Base-by-base conservation (phyloP, 2,113 vertebrate species). In the Bujurquina vittata region DNA sequence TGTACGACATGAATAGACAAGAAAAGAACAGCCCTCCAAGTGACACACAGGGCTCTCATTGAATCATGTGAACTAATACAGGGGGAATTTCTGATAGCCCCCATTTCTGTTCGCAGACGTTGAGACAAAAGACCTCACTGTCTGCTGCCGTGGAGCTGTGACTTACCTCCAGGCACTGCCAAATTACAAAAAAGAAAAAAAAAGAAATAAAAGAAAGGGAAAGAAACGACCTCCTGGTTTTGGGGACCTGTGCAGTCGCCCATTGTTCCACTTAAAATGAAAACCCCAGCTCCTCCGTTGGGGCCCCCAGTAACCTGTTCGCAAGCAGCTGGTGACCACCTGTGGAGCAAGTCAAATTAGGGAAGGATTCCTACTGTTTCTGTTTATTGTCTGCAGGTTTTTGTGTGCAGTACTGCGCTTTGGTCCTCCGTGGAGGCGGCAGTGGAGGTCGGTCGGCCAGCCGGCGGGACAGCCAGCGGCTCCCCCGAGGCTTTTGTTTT, bases 321-420 rank as follows among this genome's bases (percentile, higher is more conserved):
- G 90, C 94, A 94, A 91, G 96, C 96, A 97, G 97, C 97, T 97
- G 97, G 95, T 93, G 96, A 92, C 97, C 98, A 99, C 97, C 97
- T 98, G 97, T 97, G 97, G 97, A 96, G 97, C 96, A 96, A 97
- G 97, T 97, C 97, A 97, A 97, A 97, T 98, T 97, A 98, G 95
- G 95, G 95, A 94, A 96, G 96, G 96, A 94, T 95, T 96, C 97
- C 96, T 95, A 96, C 97, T 97, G 97, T 95, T 97, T 95, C 95
- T 94, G 95, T 95, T 95, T 97, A 96, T 97, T 93, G 96, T 97
- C 96, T 96, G 93, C 95, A 93, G 94, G 95, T 97, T 96, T 85
- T 96, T 96, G 92, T 96, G 94, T 94, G 96, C 92, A 94, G 95
- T 93, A 91, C 95, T 95, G 92, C 78, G 86, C 88, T 95, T 94